phyloP scores from a whole-genome alignment of 2,888 invertebrate genomes.

The Anoplius nigerrimus region DNA sequence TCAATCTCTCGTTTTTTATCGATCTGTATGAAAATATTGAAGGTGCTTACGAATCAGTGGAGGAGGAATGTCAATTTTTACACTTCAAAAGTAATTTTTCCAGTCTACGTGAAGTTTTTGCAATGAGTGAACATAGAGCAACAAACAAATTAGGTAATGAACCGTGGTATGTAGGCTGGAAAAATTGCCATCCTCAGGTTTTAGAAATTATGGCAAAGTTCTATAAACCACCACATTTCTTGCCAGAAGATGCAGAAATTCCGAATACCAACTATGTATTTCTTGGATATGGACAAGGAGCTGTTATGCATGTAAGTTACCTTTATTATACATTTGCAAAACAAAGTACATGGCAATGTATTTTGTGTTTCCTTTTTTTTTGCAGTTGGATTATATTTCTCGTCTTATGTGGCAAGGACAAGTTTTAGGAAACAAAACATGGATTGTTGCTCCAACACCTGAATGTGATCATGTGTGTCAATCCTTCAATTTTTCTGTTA shows the following conservation, averaged over 20 bases:
- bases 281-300: slow-evolving; percentile 93
- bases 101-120: slow-evolving; percentile 85
- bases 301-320: slow-evolving; percentile 89
- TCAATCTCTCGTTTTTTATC: slow-evolving; percentile 83
- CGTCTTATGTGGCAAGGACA: slow-evolving; percentile 97
- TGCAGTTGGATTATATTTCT: slow-evolving; percentile 91
- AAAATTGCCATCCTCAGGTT: slow-evolving; percentile 90
- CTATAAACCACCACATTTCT: slow-evolving; percentile 89
- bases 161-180: slow-evolving; percentile 95
- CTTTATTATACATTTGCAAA: slow-evolving; percentile 6
- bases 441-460: slow-evolving; percentile 89
- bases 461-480: slow-evolving; percentile 89
- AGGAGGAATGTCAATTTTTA: slow-evolving; percentile 90
- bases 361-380: slow-evolving; percentile 28
- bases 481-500: slow-evolving; percentile 85
- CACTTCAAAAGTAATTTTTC: slow-evolving; percentile 90
- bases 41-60: slow-evolving; percentile 84
- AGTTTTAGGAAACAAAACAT: slow-evolving; percentile 89
- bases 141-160: slow-evolving; percentile 79
- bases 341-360: not conserved
- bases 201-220: slow-evolving; percentile 83
- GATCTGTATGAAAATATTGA: slow-evolving; percentile 81
- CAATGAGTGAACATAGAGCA: slow-evolving; percentile 83
- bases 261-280: slow-evolving; percentile 93
- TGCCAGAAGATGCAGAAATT: slow-evolving; percentile 92